Evolutionary conservation across 2,113 vertebrate genomes (phyloP), one percentile per base, ranked within the genome.

Genomic region (Calidris pygmaea): DNA sequence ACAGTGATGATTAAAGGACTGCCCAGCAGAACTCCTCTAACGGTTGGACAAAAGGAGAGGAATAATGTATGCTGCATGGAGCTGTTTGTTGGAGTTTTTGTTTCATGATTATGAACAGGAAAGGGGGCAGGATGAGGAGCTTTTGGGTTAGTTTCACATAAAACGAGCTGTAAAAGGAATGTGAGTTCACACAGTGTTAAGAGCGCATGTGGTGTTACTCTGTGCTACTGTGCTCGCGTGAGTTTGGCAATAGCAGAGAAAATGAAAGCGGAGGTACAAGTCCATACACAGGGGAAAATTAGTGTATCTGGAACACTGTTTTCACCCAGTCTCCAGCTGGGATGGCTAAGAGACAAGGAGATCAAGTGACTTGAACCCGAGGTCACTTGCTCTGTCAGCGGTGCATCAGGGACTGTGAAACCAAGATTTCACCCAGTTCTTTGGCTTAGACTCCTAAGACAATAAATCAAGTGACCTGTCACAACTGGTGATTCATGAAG

Each of bases 351-450:
- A 86, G 87, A 91, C 13, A 1, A 55, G 19, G 53, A 71, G 91
- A 96, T 93, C 93, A 80, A 97, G 92, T 96, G 86, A 94, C 94
- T 89, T 95, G 95, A 96, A 95, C 95, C 62, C 0, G 4, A 47
- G 93, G 95, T 96, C 95, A 93, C 48, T 56, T 50, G 86, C 87
- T 95, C 90, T 95, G 96, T 96, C 94, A 97, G 88, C 95, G 92
- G 95, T 24, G 77, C 88, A 92, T 82, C 78, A 85, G 80, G 81
- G 48, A 68, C 90, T 92, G 93, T 84, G 95, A 94, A 96, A 87
- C 89, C 53, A 73, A 74, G 93, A 96, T 90, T 96, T 93, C 85
- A 85, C 84, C 82, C 89, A 79, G 74, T 89, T 91, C 76, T 80
- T 96, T 96, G 90, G 62, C 92, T 89, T 60, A 5, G 12, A 35